A percentile compares a stretch with the other conserved stretches of the same genome.
Conservation (phyloP, 1,140 invertebrate genomes). For the Aphelenchoides fujianensis region DNA sequence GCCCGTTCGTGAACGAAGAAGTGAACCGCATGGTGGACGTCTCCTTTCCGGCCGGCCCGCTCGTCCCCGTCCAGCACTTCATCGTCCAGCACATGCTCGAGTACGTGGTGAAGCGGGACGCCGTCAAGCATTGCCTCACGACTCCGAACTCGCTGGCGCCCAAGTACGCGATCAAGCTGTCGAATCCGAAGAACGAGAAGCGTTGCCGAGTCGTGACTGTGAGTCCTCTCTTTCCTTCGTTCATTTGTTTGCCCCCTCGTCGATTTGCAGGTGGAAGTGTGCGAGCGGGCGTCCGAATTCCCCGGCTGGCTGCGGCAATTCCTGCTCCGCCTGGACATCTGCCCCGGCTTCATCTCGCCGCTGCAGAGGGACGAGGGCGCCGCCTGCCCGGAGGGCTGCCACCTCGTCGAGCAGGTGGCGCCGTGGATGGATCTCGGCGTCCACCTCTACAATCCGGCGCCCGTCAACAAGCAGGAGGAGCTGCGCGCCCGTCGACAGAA, state of each 20-base stretch:
- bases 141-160: background rate
- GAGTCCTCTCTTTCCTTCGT: background rate
- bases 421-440: background rate
- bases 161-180: conserved; percentile 14
- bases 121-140: background rate
- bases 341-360: conserved; percentile 20
- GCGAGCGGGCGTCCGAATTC: conserved; percentile 14
- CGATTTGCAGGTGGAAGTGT: conserved; percentile 15
- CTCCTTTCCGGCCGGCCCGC: background rate
- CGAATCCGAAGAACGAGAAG: conserved; percentile 15
- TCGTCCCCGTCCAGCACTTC: background rate
- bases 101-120: background rate
- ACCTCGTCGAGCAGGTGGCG: background rate
- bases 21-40: background rate
- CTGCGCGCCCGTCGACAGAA: background rate
- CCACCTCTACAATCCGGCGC: background rate
- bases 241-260: background rate
- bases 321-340: conserved; percentile 8
- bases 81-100: conserved; percentile 9
- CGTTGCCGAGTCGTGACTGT: background rate
- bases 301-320: conserved; percentile 19
- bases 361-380: background rate
- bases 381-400: background rate
- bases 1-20: conserved; percentile 10
- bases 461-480: background rate